Evolutionary conservation across 2,888 invertebrate genomes (phyloP), one percentile per base, ranked within the genome.

Genomic region (Chrysopilus asiliformis): DNA sequence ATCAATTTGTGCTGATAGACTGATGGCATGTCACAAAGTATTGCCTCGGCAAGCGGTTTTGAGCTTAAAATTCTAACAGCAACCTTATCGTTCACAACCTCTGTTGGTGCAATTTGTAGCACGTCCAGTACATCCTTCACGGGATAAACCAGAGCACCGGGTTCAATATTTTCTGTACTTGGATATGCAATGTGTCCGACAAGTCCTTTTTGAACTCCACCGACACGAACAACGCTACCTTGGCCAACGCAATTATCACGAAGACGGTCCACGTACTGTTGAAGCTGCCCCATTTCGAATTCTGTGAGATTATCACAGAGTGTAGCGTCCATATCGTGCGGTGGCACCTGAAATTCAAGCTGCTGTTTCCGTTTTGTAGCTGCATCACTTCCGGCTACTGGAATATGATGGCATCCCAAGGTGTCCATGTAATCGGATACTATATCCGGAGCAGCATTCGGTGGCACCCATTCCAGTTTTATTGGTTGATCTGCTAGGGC

Each of bases 261-360:
- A 47, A 81, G 70, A 43, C 69, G 69, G 25, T 69, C 64, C 4
- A 72, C 62, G 51, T 73, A 74, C 36, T 68, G 66, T 40, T 68
- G 60, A 45, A 74, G 60, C 42, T 72, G 67, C 31, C 67, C 68
- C 33, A 68, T 61, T 45, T 72, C 72, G 0, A 53, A 51, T 35
- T 60, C 60, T 2, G 66, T 62, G 25, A 72, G 50, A 47, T 60
- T 60, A 41, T 65, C 59, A 40, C 64, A 64, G 5, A 63, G 48
- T 1, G 53, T 48, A 3, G 62, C 58, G 56, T 84, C 82, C 31
- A 86, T 74, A 55, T 87, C 87, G 53, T 87, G 86, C 2, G 81
- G 71, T 9, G 87, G 87, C 38, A 89, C 70, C 64, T 90, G 89
- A 42, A 81, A 81, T 50, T 86, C 80, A 4, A 90, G 67, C 49